Base-by-base conservation (phyloP, 2,888 invertebrate genomes). In the Agonum fuliginosum region DNA sequence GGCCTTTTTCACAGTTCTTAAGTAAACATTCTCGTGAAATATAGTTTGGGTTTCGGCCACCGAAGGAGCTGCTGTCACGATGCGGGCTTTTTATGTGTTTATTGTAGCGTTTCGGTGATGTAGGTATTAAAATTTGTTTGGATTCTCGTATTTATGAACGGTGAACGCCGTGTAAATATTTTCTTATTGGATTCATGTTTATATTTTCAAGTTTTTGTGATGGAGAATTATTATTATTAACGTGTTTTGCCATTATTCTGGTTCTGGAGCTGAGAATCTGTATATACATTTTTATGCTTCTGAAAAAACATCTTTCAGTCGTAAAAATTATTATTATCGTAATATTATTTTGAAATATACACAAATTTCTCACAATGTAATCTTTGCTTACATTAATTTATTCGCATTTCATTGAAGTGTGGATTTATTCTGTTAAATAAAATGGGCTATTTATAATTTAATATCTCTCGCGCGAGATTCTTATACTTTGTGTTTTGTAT, bases 1-100 rank as follows among this genome's bases (percentile, higher is more conserved):
- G 58, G 58, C 22, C 72, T 72, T 72, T 72, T 72, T 72, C 72
- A 72, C 72, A 72, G 72, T 72, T 72, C 72, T 72, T 72, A 72
- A 72, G 72, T 72, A 72, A 72, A 72, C 72, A 72, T 72, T 72
- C 54, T 71, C 54, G 51, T 58, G 72, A 58, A 58, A 24, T 72
- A 72, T 72, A 72, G 41, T 72, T 72, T 24, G 14, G 54, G 37
- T 22, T 51, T 54, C 30, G 72, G 41, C 72, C 72, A 72, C 72
- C 58, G 27, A 30, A 58, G 17, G 54, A 22, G 54, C 14, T 34
- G 48, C 14, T 24, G 46, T 41, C 34, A 67, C 27, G 24, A 12
- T 24, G 37, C 65, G 65, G 20, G 24, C 12, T 37, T 67, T 67
- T 67, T 67, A 67, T 67, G 67, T 67, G 67, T 67, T 67, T 67